Conservation (phyloP, 2,797 vertebrate species). For the Gastrophryne carolinensis region DNA sequence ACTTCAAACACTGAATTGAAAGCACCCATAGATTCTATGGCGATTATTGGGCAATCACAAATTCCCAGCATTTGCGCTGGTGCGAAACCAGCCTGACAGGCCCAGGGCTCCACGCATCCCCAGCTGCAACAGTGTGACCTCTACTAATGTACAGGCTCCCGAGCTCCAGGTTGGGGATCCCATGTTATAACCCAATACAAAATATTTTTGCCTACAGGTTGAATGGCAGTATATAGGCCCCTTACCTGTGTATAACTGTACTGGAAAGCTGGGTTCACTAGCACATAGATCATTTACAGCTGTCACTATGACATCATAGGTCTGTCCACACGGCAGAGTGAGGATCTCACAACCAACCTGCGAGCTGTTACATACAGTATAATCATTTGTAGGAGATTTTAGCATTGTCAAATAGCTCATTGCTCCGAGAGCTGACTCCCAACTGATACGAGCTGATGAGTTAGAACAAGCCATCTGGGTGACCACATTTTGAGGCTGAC, state of each 20-base stretch:
- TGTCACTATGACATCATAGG: slow-evolving; percentile 64
- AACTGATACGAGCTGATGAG: neutral
- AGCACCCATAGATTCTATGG: no score
- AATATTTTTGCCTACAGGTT: neutral
- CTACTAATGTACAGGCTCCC: no score
- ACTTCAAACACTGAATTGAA: no score
- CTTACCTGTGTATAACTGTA: slow-evolving; percentile 16
- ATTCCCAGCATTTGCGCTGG: no score
- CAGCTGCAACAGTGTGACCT: no score
- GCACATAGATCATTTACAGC: slow-evolving; percentile 50
- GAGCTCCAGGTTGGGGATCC: no score
- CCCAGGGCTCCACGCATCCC: no score
- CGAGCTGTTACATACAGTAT: slow-evolving; percentile 59
- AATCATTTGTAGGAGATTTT: neutral
- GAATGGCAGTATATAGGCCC: neutral
- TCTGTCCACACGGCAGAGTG: slow-evolving; percentile 70
- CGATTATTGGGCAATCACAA: no score
- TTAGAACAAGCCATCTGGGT: slow-evolving; percentile 8
- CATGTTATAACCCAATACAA: no score
- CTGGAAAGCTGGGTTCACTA: slow-evolving; percentile 9
- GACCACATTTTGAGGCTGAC: slow-evolving; percentile 38
- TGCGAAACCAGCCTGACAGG: no score
- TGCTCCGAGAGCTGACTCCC: slow-evolving; percentile 17
- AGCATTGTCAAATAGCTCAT: slow-evolving; percentile 14
- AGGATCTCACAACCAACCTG: slow-evolving; percentile 61